Conservation (phyloP, 2,797 vertebrate genomes). For the Protonibea diacanthus region DNA sequence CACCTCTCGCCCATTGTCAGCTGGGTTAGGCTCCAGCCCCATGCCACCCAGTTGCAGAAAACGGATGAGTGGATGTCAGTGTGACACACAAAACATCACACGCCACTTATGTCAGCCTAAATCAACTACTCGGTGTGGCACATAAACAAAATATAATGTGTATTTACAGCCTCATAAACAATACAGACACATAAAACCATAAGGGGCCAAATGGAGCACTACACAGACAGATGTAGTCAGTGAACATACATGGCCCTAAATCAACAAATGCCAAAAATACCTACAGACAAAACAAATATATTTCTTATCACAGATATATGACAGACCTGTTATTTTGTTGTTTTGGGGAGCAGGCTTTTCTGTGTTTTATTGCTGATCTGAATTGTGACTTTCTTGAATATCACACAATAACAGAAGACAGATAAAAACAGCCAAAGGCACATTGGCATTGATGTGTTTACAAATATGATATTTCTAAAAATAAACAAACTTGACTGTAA, state of each 20-base stretch:
- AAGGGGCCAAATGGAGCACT: neutral
- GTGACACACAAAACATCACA: neutral
- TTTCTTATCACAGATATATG: too few species aligned
- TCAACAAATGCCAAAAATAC: neutral
- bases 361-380: neutral
- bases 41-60: too few species aligned
- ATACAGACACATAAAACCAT: neutral
- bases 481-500: conserved; percentile 23
- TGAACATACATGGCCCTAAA: neutral
- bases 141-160: neutral
- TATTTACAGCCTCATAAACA: neutral
- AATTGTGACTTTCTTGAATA: neutral
- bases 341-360: neutral
- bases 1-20: too few species aligned
- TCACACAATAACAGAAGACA: conserved; percentile 11
- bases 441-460: conserved; percentile 14
- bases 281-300: neutral
- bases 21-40: too few species aligned
- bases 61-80: too few species aligned
- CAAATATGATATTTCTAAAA: conserved; percentile 33
- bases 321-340: too few species aligned
- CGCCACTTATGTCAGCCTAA: neutral
- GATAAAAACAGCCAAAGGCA: conserved; percentile 40
- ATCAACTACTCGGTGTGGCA: neutral
- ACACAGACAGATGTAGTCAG: neutral